phyloP scores from a whole-genome alignment of 2,113 vertebrate genomes.

The Macaca nemestrina region DNA sequence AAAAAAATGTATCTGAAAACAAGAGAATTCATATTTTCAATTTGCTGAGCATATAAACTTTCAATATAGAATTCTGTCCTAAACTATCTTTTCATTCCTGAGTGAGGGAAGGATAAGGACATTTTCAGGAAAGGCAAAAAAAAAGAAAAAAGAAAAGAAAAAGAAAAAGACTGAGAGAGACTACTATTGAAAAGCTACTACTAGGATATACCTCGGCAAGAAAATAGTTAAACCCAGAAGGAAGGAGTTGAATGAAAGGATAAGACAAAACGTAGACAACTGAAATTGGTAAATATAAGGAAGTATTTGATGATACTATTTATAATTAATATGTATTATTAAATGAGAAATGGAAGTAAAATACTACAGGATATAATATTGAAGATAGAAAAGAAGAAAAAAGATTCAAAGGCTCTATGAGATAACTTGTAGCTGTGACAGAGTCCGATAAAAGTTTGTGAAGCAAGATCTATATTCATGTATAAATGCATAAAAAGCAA shows the following conservation, averaged over 20 bases:
- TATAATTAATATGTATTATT: neutral
- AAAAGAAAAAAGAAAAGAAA: neutral
- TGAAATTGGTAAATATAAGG: neutral
- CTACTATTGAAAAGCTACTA: neutral
- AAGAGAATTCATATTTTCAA: neutral
- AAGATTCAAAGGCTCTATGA: neutral
- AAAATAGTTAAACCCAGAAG: neutral
- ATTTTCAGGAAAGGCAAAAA: neutral
- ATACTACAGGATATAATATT: neutral
- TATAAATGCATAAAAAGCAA: neutral
- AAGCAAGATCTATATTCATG: too few species aligned
- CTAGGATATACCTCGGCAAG: neutral
- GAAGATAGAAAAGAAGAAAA: neutral
- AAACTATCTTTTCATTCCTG: neutral
- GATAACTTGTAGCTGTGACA: neutral
- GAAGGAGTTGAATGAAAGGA: neutral
- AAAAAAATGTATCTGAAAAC: neutral
- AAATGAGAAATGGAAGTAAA: neutral
- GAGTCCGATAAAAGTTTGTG: neutral
- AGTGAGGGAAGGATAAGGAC: neutral
- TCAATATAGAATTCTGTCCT: neutral
- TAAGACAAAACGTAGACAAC: neutral
- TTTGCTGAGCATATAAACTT: neutral
- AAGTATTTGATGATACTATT: neutral
- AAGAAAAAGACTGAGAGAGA: neutral